phyloP scores from a whole-genome alignment of 2,113 vertebrate species.

The Microcebus ravelobensis region DNA sequence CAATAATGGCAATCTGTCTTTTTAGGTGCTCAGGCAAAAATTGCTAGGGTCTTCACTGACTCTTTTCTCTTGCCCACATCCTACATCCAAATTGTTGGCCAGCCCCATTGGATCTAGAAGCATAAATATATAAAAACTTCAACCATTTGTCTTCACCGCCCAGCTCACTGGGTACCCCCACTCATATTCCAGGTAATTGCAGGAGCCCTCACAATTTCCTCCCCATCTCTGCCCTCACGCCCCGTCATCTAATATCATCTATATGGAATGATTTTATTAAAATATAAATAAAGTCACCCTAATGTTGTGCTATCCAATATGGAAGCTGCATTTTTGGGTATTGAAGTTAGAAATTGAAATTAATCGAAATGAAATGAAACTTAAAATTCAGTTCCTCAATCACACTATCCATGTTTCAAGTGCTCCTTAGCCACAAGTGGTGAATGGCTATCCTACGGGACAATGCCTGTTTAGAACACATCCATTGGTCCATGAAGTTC shows the following conservation, averaged over 20 bases:
- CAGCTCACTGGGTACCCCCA: neutral
- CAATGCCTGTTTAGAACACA: neutral
- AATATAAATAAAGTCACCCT: neutral
- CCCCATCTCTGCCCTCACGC: neutral
- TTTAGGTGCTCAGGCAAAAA: neutral
- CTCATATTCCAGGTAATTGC: neutral
- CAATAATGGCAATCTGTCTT: neutral
- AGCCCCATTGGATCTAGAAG: neutral
- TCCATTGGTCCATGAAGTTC: neutral
- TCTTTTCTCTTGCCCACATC: neutral
- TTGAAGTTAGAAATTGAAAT: slow-evolving; percentile 21
- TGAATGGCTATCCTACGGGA: neutral
- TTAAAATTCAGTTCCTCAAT: neutral
- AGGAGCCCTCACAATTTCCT: neutral
- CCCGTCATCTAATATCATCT: neutral
- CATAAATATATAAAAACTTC: neutral
- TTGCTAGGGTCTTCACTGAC: neutral
- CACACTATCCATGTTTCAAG: neutral
- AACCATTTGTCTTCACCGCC: neutral
- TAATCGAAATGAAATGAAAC: neutral
- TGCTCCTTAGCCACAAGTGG: neutral
- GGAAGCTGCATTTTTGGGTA: neutral
- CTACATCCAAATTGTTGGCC: neutral
- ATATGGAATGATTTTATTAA: neutral
- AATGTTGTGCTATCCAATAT: neutral